Evolutionary conservation across 2,113 vertebrate species (phyloP).

Genomic region (human): DNA sequence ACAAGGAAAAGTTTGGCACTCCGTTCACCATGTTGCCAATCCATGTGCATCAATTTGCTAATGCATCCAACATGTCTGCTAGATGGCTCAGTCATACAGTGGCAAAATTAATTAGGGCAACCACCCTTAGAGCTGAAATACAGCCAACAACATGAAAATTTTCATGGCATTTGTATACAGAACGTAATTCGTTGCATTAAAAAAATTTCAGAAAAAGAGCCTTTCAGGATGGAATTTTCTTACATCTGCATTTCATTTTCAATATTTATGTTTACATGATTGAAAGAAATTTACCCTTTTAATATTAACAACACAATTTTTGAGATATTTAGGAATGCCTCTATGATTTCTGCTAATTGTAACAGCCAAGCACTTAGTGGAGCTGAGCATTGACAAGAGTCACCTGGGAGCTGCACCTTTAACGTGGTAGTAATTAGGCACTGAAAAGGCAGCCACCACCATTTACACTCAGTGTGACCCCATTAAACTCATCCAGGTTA

Average conservation of each 20-base stretch:
- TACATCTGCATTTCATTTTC: background rate
- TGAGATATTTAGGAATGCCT: background rate
- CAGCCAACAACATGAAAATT: background rate
- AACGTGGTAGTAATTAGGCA: background rate
- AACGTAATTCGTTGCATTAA: background rate
- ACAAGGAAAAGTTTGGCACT: background rate
- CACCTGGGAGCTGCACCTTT: rapidly evolving
- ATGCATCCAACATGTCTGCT: background rate
- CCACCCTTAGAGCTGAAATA: background rate
- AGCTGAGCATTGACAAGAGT: background rate
- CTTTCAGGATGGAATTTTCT: background rate
- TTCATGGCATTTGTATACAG: background rate
- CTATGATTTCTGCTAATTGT: background rate
- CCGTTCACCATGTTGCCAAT: background rate
- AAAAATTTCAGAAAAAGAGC: background rate
- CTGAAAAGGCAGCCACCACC: background rate
- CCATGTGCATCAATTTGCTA: background rate
- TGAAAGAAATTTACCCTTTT: background rate
- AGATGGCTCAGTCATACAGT: background rate
- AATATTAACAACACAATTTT: background rate
- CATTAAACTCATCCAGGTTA: background rate
- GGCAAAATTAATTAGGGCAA: background rate
- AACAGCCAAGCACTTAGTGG: too few relatives aligned
- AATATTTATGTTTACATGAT: background rate
- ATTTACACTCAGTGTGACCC: background rate